Percentiles rank a stretch among this genome's conserved stretches.
These are phyloP conservation scores for Syngnathus scovelli DNA, from an alignment of 2,113 vertebrate genomes.

Conservation along the genomic window DNA sequence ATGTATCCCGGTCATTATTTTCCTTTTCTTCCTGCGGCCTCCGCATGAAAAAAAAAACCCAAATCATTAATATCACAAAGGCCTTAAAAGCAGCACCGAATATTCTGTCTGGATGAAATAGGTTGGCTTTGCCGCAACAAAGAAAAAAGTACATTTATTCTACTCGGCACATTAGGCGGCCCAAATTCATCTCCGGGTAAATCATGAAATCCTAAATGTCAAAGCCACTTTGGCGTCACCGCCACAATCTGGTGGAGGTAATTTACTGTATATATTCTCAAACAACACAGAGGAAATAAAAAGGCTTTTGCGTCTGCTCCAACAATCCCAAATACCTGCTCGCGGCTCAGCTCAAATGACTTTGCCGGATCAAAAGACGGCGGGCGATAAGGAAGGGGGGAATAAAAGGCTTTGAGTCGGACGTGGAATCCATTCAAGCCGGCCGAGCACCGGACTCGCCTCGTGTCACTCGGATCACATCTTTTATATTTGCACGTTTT, in stretches of 20 bases:
- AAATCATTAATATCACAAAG: background rate
- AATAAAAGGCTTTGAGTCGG: slow-evolving; percentile 53
- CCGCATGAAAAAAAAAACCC: background rate
- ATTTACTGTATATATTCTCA: slow-evolving; percentile 29
- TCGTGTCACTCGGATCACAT: slow-evolving; percentile 28
- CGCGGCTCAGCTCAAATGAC: slow-evolving; percentile 51
- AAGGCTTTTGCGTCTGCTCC: slow-evolving; percentile 25
- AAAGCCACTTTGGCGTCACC: slow-evolving; percentile 9
- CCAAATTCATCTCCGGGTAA: background rate
- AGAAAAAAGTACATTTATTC: background rate
- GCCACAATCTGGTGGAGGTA: slow-evolving; percentile 11
- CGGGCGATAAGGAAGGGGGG: slow-evolving; percentile 39
- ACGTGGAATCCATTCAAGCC: slow-evolving; percentile 39
- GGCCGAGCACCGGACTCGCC: slow-evolving; percentile 8
- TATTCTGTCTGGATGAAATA: background rate
- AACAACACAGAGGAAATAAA: slow-evolving; percentile 37
- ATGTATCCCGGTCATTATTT: too few species aligned
- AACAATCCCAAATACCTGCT: slow-evolving; percentile 30
- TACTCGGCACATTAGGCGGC: background rate
- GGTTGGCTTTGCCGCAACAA: background rate
- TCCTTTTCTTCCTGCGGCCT: background rate
- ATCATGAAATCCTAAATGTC: slow-evolving; percentile 3
- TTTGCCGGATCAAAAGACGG: slow-evolving; percentile 58
- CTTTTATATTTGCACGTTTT: slow-evolving; percentile 10
- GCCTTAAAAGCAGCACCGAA: background rate